phyloP scores from a whole-genome alignment of 2,888 invertebrate species.

The Erebia palarica region DNA sequence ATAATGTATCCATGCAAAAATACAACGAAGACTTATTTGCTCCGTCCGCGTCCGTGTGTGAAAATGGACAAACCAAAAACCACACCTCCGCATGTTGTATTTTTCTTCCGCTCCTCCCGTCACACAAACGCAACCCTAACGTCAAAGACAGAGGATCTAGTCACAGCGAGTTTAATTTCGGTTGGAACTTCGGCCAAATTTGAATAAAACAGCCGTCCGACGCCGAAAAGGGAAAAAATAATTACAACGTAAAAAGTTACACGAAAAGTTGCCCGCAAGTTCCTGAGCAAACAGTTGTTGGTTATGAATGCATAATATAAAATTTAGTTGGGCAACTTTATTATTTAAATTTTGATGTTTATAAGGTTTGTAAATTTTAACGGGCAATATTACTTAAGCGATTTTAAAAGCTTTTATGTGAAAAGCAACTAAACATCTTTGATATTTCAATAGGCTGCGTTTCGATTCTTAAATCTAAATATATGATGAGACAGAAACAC shows the following conservation, averaged over 20 bases:
- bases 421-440: too few species aligned
- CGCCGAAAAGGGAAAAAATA: constrained; percentile 22
- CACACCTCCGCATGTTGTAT: too few species aligned
- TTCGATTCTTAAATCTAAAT: too few species aligned
- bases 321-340: neutral
- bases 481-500: too few species aligned
- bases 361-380: neutral
- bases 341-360: neutral
- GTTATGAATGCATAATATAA: constrained; percentile 2
- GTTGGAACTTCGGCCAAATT: constrained; percentile 29
- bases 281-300: neutral
- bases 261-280: constrained; percentile 18
- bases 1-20: too few species aligned
- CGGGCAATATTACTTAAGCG: too few species aligned
- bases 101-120: constrained; percentile 7
- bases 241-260: constrained; percentile 18
- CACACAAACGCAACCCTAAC: neutral
- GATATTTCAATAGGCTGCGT: too few species aligned
- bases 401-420: too few species aligned
- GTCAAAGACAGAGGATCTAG: constrained; percentile 17
- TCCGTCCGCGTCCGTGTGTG: too few species aligned
- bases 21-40: too few species aligned
- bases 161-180: constrained; percentile 24
- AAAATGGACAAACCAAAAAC: too few species aligned
- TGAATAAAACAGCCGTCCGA: constrained; percentile 23